phyloP scores from a whole-genome alignment of 64 coral and sea anemone species.

The Stylophora pistillata region DNA sequence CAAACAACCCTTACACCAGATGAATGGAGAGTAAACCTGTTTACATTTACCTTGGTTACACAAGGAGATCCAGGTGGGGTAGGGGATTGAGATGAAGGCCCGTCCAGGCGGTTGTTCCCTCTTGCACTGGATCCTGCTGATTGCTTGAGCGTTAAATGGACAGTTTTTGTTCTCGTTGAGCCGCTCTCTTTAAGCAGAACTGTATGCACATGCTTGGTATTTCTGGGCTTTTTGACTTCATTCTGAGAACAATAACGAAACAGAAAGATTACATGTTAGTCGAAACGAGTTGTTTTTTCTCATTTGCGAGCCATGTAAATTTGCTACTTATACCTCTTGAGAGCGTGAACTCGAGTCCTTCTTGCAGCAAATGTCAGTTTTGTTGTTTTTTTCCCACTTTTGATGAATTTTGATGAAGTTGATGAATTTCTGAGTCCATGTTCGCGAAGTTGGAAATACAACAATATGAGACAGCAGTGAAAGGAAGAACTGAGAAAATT shows the following conservation, averaged over 20 bases:
- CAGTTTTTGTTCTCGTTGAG: conserved; percentile 41
- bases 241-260: neutral
- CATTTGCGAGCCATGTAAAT: no score
- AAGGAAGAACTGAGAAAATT: no score
- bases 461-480: no score
- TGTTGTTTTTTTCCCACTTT: no score
- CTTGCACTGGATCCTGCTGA: neutral
- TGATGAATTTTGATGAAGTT: no score
- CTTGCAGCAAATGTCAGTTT: no score
- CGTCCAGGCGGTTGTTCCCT: neutral
- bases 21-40: neutral
- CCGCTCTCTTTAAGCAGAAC: conserved; percentile 31
- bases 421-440: no score
- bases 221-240: conserved; percentile 52
- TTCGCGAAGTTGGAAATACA: no score
- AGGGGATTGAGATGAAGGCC: neutral
- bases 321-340: no score
- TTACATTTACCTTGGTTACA: conserved; percentile 4
- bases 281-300: no score
- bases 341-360: no score
- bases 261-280: no score
- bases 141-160: conserved; percentile 53
- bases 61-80: conserved; percentile 8
- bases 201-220: conserved; percentile 37
- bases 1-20: neutral